A percentile compares a stretch with the other conserved stretches of the same genome.
Conservation (phyloP, 2,888 invertebrate species). For the Psococerastis gibbosa region DNA sequence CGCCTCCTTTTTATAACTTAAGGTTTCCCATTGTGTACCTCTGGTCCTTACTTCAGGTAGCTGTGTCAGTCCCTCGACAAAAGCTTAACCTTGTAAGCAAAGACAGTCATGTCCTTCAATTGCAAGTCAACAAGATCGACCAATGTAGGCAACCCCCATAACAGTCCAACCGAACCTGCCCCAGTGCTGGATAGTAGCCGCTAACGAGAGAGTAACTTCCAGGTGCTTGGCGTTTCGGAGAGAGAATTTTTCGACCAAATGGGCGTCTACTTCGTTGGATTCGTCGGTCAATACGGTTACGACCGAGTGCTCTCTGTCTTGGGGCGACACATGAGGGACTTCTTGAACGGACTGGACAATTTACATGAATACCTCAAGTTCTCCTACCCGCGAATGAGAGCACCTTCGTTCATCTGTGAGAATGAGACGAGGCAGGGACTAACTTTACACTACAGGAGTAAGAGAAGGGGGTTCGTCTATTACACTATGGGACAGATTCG, state of each 20-base stretch:
- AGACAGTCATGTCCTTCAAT: too few relatives aligned
- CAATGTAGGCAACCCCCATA: too few relatives aligned
- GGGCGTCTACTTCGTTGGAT: conserved; percentile 86
- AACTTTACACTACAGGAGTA: conserved; percentile 83
- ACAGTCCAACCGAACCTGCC: too few relatives aligned
- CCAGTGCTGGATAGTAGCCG: too few relatives aligned
- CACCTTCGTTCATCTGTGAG: conserved; percentile 94
- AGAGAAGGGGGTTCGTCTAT: conserved; percentile 81
- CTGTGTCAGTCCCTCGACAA: too few relatives aligned
- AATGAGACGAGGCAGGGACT: conserved; percentile 84
- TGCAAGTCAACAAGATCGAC: too few relatives aligned
- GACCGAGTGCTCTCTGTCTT: conserved; percentile 76
- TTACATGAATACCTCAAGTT: conserved; percentile 93
- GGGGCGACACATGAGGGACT: conserved; percentile 87
- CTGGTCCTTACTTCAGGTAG: too few relatives aligned
- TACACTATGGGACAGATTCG: conserved; percentile 94
- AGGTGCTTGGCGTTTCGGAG: conserved; percentile 75
- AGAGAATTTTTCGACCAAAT: conserved; percentile 84
- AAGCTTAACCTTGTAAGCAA: too few relatives aligned
- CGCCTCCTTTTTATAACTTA: not conserved
- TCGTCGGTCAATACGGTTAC: conserved; percentile 88
- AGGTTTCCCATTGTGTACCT: too few relatives aligned
- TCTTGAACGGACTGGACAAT: conserved; percentile 86
- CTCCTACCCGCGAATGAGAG: conserved; percentile 74
- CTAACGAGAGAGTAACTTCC: conserved; percentile 23